Base-by-base conservation (phyloP, 2,113 vertebrate genomes). In the Macquaria ambigua region DNA sequence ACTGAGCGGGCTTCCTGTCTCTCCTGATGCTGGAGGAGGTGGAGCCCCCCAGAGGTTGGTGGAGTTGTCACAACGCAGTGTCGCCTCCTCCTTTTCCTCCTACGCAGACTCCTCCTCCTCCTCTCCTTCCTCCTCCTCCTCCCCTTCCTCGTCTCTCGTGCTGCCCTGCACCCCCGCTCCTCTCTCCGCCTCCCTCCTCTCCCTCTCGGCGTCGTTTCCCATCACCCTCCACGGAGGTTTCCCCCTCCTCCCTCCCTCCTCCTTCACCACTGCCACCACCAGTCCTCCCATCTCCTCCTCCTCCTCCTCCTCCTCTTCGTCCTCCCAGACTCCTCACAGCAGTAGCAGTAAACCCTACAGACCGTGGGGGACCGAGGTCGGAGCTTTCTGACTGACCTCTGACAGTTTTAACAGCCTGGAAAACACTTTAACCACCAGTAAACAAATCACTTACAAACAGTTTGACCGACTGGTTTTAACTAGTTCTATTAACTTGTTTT, bases 281-380 rank as follows among this genome's bases (percentile, higher is more conserved):
- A 95, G 96, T 0, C 94, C 95, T 0, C 95, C 97, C 0, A 92
- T 95, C 0, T 94, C 97, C 0, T 93, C 96, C 2, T 34, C 71
- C n/a, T 48, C 64, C 43, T 68, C 41, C 14, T 23, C 50, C 7
- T 16, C 71, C 89, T 79, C 97, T 39, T 94, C 96, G 34, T 72
- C 95, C 0, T 87, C 96, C 72, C 94, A 95, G 68, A 69, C 84
- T 56, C 95, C 97, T 14, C 97, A 95, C 93, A 95, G 94, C 8
- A 93, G 92, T 72, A 76, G 89, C 77, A 91, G 93, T 53, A 98
- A 97, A 92, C 97, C 97, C 0, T 97, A 98, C 94, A 94, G 97
- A 8, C 98, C 97, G 0, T 99, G 98, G 98, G 97, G 97, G 34
- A 97, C 97, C 7, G 97, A 99, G 95, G 98, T 99, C 15, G 98